Conservation (phyloP, 2,888 invertebrate genomes). For the Rhynchonema sp. region DNA sequence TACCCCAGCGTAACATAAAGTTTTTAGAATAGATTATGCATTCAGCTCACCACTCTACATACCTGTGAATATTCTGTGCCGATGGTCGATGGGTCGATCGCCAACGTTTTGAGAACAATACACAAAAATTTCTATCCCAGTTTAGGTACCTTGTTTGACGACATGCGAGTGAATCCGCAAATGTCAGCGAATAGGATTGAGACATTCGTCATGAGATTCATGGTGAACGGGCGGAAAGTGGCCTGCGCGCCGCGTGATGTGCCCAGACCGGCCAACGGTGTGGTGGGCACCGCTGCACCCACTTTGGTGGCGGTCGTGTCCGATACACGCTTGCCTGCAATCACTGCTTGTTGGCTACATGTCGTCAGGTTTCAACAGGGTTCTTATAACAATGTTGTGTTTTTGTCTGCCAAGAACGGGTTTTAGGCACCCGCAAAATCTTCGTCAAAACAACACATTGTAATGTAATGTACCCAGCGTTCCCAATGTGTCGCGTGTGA, state of each 20-base stretch:
- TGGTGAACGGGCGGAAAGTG: slow-evolving; percentile 77
- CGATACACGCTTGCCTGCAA: not conserved
- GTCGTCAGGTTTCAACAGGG: too few species aligned
- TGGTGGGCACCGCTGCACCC: not conserved
- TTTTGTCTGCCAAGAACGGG: too few species aligned
- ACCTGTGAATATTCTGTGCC: slow-evolving; percentile 15
- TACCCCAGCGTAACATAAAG: too few species aligned
- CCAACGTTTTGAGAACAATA: too few species aligned
- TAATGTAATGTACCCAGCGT: too few species aligned
- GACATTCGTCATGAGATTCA: slow-evolving; percentile 86
- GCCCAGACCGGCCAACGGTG: slow-evolving; percentile 6
- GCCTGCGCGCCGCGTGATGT: slow-evolving; percentile 44
- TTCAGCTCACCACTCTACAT: not conserved
- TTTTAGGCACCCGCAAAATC: too few species aligned
- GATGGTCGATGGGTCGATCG: too few species aligned
- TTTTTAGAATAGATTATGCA: too few species aligned
- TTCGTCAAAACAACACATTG: too few species aligned
- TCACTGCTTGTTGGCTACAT: too few species aligned
- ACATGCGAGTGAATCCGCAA: slow-evolving; percentile 91
- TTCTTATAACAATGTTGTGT: too few species aligned
- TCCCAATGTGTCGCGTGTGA: too few species aligned
- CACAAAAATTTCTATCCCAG: slow-evolving; percentile 40
- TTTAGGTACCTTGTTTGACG: slow-evolving; percentile 88
- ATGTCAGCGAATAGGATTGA: slow-evolving; percentile 83
- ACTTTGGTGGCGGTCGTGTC: not conserved